These are phyloP conservation scores for Meghimatium bilineatum DNA, from an alignment of 2,888 invertebrate genomes.

Conservation along the genomic window DNA sequence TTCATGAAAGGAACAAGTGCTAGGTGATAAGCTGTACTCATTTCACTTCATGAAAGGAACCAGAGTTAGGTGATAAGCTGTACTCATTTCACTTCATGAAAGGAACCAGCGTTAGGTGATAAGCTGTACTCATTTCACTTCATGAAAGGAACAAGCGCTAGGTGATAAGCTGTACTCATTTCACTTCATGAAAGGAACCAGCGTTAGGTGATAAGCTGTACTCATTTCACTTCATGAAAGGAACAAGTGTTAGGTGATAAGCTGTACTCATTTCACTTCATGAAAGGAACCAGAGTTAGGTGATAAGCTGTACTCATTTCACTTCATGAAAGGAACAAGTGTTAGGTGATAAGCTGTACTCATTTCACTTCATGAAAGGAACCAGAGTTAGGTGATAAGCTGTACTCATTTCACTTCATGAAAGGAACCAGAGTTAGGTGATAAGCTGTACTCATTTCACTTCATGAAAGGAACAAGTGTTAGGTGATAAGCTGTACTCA, in stretches of 20 bases:
- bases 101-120: not conserved
- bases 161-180: conserved; percentile 78
- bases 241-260: not conserved
- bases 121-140: conserved; percentile 80
- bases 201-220: not conserved
- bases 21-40: conserved; percentile 64
- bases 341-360: not conserved
- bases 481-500: conserved; percentile 64
- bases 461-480: too few relatives aligned
- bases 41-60: too few relatives aligned
- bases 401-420: conserved; percentile 82
- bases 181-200: too few relatives aligned
- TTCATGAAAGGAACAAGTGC: too few relatives aligned
- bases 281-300: too few relatives aligned
- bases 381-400: not conserved
- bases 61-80: not conserved
- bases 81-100: too few relatives aligned
- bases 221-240: too few relatives aligned
- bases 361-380: too few relatives aligned
- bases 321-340: too few relatives aligned
- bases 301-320: conserved; percentile 79
- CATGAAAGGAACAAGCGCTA: too few relatives aligned
- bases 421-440: too few relatives aligned
- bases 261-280: conserved; percentile 81
- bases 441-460: conserved; percentile 80